Evolutionary conservation across 2,113 vertebrate genomes (phyloP), one percentile per base, ranked within the genome.

Genomic region (Aphyosemion australe): DNA sequence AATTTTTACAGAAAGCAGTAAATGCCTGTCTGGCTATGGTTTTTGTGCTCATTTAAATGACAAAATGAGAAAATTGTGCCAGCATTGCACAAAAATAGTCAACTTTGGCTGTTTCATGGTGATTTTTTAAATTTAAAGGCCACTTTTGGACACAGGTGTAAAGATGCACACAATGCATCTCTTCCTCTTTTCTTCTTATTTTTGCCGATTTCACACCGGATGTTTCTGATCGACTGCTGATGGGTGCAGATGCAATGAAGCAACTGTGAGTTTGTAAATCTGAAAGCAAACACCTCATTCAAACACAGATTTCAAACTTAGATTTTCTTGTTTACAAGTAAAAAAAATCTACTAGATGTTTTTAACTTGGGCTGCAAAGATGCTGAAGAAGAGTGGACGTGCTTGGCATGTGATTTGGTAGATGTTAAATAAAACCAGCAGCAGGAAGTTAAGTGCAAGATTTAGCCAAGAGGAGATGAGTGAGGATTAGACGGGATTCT

Each of bases 401-500:
- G 9, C 37, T 67, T 54, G 56, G 61, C 74, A 74, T 50, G 8
- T 5, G 26, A 53, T 18, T 51, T 41, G 37, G 52, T 69, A 2
- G 65, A 65, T 58, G 46, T 49, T 73, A 61, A 49, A 74, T 68
- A 43, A 63, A 71, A 60, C 11, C 59, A 52, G 31, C 13, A 1
- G 2, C 49, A 47, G 46, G 45, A 62, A 34, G 56, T 63, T 58
- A 9, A 54, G 41, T 15, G 26, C 12, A 61, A 56, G 61, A 53
- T 34, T 73, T 31, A 61, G 51, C 53, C 61, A 65, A 57, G 43
- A 54, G 66, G 16, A 71, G 56, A 71, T 56, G 56, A 63, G 41
- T n/a, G 19, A 68, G 56, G 61, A 83, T 72, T 69, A 62, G n/a
- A 76, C 47, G 31, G 41, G 69, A 68, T 51, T 65, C 43, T 43